These are phyloP conservation scores for Dryobates pubescens DNA, from an alignment of 2,797 vertebrate species.

Conservation along the genomic window DNA sequence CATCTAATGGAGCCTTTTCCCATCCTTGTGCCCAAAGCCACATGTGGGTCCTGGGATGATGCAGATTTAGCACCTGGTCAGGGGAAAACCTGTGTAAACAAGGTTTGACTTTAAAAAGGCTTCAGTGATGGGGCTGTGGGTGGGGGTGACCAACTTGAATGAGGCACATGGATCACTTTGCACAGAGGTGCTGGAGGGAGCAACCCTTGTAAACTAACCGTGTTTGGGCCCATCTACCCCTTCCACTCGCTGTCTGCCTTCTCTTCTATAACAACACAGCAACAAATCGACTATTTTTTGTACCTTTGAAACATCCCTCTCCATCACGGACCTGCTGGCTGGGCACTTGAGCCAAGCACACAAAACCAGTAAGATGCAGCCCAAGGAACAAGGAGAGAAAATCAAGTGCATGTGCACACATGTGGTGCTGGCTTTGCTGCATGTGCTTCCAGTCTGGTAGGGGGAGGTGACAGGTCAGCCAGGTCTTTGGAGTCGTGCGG, in stretches of 20 bases:
- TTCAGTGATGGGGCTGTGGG: neutral
- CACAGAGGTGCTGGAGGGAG: neutral
- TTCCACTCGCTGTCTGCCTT: neutral
- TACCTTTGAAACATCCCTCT: neutral
- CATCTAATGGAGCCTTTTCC: neutral
- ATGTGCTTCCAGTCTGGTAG: neutral
- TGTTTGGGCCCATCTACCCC: neutral
- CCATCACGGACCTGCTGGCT: neutral
- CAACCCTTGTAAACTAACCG: neutral
- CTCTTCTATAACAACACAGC: neutral
- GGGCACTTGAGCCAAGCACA: neutral
- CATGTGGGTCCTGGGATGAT: neutral
- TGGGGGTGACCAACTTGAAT: neutral
- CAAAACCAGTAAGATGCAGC: neutral
- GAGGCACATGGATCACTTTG: neutral
- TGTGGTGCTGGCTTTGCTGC: neutral
- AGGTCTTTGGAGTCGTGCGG: fast-evolving
- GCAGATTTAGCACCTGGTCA: fast-evolving
- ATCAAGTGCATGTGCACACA: fast-evolving
- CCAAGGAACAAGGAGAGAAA: neutral
- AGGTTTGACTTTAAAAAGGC: neutral
- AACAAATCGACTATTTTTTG: neutral
- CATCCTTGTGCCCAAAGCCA: neutral
- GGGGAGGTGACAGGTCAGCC: neutral
- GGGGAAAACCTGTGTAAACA: neutral